Evolutionary conservation across 2,888 invertebrate genomes (phyloP).

Genomic region (Chymomyza fuscimana): DNA sequence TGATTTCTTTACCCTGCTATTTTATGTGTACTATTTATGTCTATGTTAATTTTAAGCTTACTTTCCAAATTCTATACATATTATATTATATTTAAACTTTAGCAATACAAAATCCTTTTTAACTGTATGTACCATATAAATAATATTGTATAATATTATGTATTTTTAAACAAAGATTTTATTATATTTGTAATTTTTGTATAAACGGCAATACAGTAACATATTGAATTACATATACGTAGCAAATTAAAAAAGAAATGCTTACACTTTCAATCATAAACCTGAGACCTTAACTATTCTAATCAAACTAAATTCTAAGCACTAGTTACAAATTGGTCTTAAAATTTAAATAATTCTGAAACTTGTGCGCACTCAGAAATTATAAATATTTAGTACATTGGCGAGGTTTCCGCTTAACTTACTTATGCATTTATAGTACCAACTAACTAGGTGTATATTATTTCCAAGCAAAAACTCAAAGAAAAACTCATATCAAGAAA

Average conservation of each 20-base stretch:
- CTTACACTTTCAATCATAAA: neutral
- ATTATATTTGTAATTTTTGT: constrained; percentile 44
- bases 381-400: constrained; percentile 10
- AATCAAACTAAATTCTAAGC: neutral
- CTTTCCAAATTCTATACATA: constrained; percentile 52
- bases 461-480: neutral
- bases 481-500: neutral
- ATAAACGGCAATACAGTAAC: constrained; percentile 46
- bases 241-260: neutral
- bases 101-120: constrained; percentile 43
- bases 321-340: neutral
- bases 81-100: constrained; percentile 57
- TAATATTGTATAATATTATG: constrained; percentile 69
- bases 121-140: constrained; percentile 18
- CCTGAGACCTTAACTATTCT: neutral
- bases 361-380: neutral
- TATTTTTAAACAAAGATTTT: constrained; percentile 64
- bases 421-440: constrained; percentile 43
- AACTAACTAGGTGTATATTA: neutral
- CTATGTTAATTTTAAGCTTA: constrained; percentile 49
- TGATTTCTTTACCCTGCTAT: constrained; percentile 1
- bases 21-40: constrained; percentile 30
- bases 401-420: constrained; percentile 38
- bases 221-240: constrained; percentile 13
- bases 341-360: neutral